Base-by-base conservation (phyloP, 1,140 invertebrate species). In the Bradynema listronoti region DNA sequence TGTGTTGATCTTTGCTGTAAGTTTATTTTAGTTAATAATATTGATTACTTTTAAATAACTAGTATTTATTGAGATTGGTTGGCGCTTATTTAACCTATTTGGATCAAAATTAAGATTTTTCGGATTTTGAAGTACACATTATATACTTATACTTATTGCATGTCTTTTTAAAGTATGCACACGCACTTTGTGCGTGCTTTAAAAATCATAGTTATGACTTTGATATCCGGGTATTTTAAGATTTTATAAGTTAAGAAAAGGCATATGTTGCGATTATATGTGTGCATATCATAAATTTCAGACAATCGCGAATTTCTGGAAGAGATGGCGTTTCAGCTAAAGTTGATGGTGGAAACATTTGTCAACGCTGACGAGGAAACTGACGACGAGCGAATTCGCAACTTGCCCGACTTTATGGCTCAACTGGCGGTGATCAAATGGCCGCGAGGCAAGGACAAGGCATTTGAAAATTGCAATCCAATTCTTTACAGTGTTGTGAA, bases 391-490 rank as follows among this genome's bases (percentile, higher is more conserved):
- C 36, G 19, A 39, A 19, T 11, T 11, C 11, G 36, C 5, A 56
- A 45, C 27, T 24, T 63, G 9, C 61, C 61, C 7, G 27, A 60
- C 16, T 66, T 63, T 42, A 30, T 63, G 16, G 62, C 61, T 4
- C 58, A 63, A 43, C 39, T 66, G 25, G 25, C 50, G 11, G 45
- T 63, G 3, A 42, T 30, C 9, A 65, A 47, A 63, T 63, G 61
- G 61, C 61, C 60, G 0, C 16, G 62, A 11, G 34, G 41, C 42
- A 51, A 57, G 36, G 53, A 65, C 29, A 63, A 25, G 33, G 62
- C 57, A n/a, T 25, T 63, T 4, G 62, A 63, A 46, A 46, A 25
- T 65, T 63, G 59, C 5, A 63, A 63, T 46, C 19, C 54, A 22
- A 62, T 63, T 42, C 30, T 63, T 9, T 63, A 39, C 41, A 46